These are phyloP conservation scores for Folsomia candida DNA, from an alignment of 2,888 invertebrate species.

Conservation along the genomic window DNA sequence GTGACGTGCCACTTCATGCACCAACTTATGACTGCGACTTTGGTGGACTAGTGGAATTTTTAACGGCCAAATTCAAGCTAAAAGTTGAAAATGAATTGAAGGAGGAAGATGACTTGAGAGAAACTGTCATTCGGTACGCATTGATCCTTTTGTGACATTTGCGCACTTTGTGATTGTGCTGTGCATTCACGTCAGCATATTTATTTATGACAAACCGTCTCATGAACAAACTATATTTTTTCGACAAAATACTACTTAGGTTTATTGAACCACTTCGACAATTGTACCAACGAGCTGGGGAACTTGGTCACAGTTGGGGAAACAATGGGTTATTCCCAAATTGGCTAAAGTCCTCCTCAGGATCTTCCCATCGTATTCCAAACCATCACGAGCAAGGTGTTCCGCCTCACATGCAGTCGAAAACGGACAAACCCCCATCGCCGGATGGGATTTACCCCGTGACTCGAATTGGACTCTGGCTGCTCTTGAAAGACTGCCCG, in stretches of 20 bases:
- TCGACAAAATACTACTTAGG: not conserved
- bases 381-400: conserved; percentile 15
- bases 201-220: too few species aligned
- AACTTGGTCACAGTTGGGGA: conserved; percentile 40
- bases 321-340: conserved; percentile 39
- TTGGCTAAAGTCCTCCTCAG: conserved; percentile 26
- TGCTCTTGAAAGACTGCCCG: conserved; percentile 38
- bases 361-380: not conserved
- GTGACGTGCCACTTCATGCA: conserved; percentile 38
- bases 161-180: not conserved
- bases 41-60: conserved; percentile 29
- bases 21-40: conserved; percentile 43
- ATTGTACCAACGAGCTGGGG: conserved; percentile 42
- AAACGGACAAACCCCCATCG: conserved; percentile 23
- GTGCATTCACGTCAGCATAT: too few species aligned
- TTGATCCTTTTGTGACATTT: not conserved
- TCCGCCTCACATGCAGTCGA: conserved; percentile 27
- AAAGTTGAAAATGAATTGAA: conserved; percentile 4
- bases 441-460: conserved; percentile 40
- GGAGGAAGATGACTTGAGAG: conserved; percentile 27
- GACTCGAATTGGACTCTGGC: conserved; percentile 45
- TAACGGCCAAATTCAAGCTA: conserved; percentile 24
- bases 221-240: not conserved
- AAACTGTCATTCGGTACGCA: conserved; percentile 24
- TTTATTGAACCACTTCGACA: conserved; percentile 24